Conservation (phyloP, 2,797 vertebrate species). For the Pyrrhura leucotis region DNA sequence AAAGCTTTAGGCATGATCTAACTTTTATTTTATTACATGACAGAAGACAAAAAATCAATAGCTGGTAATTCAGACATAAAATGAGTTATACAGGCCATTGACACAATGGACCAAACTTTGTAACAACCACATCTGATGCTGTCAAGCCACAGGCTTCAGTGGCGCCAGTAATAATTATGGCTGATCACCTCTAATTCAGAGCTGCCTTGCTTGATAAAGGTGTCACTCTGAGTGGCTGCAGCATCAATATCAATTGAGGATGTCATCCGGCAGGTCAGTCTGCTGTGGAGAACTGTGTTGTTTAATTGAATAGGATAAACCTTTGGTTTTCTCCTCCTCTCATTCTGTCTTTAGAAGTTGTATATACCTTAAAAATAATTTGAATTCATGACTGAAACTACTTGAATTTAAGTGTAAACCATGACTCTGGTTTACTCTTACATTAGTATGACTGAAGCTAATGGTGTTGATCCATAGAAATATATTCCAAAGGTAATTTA, state of each 20-base stretch:
- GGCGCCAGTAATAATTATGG: constrained; percentile 84
- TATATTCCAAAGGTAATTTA: not conserved
- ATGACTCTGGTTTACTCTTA: not conserved
- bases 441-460: not conserved
- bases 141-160: constrained; percentile 77
- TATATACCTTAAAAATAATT: not conserved
- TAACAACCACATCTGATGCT: constrained; percentile 80
- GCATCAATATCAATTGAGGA: constrained; percentile 71
- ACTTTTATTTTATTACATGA: constrained; percentile 80
- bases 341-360: not conserved
- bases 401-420: not conserved
- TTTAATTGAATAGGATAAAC: constrained; percentile 3
- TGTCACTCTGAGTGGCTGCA: constrained; percentile 73
- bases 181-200: constrained; percentile 84
- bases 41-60: constrained; percentile 80
- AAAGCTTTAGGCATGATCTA: constrained; percentile 68
- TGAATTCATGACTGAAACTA: not conserved
- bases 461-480: not conserved
- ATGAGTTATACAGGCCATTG: constrained; percentile 83
- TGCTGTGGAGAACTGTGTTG: not conserved
- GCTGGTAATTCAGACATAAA: constrained; percentile 77
- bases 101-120: constrained; percentile 80
- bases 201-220: constrained; percentile 79
- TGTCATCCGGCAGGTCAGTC: constrained; percentile 64
- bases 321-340: not conserved